These are phyloP conservation scores for Abrostola tripartita DNA, from an alignment of 2,888 invertebrate genomes.

Conservation along the genomic window DNA sequence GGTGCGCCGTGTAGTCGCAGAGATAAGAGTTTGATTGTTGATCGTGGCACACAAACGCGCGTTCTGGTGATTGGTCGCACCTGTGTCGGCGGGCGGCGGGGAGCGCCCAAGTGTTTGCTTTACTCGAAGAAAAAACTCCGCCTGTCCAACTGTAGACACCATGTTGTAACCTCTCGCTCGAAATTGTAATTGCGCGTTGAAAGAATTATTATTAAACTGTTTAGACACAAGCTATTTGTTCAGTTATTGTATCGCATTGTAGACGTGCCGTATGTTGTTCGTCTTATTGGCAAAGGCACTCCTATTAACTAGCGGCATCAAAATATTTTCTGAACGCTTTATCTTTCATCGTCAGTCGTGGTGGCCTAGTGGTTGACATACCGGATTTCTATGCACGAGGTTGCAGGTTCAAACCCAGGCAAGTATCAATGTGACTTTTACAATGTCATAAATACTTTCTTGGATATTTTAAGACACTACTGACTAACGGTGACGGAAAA, in stretches of 20 bases:
- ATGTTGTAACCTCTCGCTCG: constrained; percentile 64
- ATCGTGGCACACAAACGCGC: constrained; percentile 62
- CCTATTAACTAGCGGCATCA: constrained; percentile 31
- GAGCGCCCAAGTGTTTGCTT: constrained; percentile 47
- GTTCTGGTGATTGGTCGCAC: constrained; percentile 77
- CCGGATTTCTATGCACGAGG: too few relatives aligned
- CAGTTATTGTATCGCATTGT: constrained; percentile 51
- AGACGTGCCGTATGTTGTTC: constrained; percentile 21
- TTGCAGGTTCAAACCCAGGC: too few relatives aligned
- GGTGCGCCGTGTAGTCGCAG: constrained; percentile 51
- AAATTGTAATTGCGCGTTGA: constrained; percentile 63
- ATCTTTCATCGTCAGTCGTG: not conserved
- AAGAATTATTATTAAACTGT: constrained; percentile 60
- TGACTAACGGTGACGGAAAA: too few relatives aligned
- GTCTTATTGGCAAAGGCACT: constrained; percentile 28
- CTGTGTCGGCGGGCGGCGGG: constrained; percentile 63
- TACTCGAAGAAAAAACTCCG: constrained; percentile 70
- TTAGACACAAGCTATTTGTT: constrained; percentile 52
- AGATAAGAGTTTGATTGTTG: constrained; percentile 72
- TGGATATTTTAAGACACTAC: too few relatives aligned
- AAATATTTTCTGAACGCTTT: constrained; percentile 16
- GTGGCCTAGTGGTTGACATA: too few relatives aligned
- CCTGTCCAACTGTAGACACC: constrained; percentile 64
- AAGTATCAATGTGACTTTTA: too few relatives aligned
- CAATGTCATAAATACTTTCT: too few relatives aligned